phyloP scores from a whole-genome alignment of 2,797 vertebrate genomes.

The Takifugu ocellatus region DNA sequence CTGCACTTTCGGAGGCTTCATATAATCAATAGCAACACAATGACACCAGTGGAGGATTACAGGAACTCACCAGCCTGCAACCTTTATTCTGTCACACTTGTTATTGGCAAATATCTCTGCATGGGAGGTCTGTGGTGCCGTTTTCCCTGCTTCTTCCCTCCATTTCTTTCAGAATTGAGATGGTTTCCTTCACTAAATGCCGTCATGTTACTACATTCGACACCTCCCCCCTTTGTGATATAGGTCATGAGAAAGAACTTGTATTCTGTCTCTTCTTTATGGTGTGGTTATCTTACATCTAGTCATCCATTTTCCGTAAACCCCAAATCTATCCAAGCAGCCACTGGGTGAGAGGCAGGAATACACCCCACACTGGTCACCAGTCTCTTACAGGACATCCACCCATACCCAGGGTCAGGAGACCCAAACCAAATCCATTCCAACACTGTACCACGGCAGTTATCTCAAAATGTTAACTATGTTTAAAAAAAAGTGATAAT shows the following conservation, averaged over 20 bases:
- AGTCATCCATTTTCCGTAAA: too few relatives aligned
- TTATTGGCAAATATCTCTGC: constrained; percentile 49
- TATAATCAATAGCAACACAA: constrained; percentile 67
- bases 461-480: too few relatives aligned
- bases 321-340: too few relatives aligned
- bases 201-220: constrained; percentile 7
- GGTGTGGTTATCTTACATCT: not conserved
- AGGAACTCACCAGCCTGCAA: constrained; percentile 41
- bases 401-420: too few relatives aligned
- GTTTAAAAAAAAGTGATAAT: too few relatives aligned
- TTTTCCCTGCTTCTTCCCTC: constrained; percentile 15
- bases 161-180: constrained; percentile 16
- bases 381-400: too few relatives aligned
- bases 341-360: too few relatives aligned
- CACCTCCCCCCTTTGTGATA: constrained; percentile 15
- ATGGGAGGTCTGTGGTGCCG: constrained; percentile 18
- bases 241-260: constrained; percentile 5
- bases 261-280: not conserved
- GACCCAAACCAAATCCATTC: too few relatives aligned
- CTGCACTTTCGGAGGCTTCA: constrained; percentile 49
- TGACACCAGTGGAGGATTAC: constrained; percentile 67
- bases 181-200: constrained; percentile 5
- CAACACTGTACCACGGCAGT: too few relatives aligned
- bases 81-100: constrained; percentile 65
- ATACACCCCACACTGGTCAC: too few relatives aligned